Base-by-base conservation (phyloP, 2,888 invertebrate genomes). In the Neoascia interrupta region DNA sequence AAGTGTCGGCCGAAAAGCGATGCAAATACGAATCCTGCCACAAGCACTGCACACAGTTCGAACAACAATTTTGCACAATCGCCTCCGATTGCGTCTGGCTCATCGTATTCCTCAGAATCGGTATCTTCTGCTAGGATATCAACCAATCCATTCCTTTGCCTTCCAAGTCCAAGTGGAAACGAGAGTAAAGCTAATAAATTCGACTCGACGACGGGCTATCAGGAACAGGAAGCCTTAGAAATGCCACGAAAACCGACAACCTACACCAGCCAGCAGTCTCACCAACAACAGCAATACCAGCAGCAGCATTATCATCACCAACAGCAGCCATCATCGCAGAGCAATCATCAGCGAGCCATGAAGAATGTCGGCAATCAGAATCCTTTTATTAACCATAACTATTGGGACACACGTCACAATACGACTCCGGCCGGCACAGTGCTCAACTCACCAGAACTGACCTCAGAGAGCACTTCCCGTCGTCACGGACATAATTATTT, bases 1-100 rank as follows among this genome's bases (percentile, higher is more conserved):
- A 95, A 95, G 93, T 95, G 95, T 90, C 92, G 95, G 85, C 95
- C 95, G 83, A 91, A 92, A 86, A 90, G 80, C 72, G 91, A 91
- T 88, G 89, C 90, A 84, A 91, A 91, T 88, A 87, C 91, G 83
- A 91, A 91, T 87, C 34, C 72, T 43, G 53, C 64, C 58, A 68
- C 51, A 37, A 49, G 53, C 79, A 70, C 73, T 58, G 73, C n/a
- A 61, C 47, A 81, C 61, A 85, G 84, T 63, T 85, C 84, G 68
- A 84, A 84, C 8, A 86, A 86, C 58, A 85, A 85, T 66, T 86
- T 86, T 16, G 85, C 87, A 11, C 86, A 86, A 68, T 88, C 88
- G 58, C 88, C 88, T 58, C 86, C 87, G 53, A 86, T 86, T 34
- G 86, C 87, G 11, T 86, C 87, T 36, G 84, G 84, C 6, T 88